Conservation (phyloP, 2,888 invertebrate genomes). For the Chydorus sphaericus region DNA sequence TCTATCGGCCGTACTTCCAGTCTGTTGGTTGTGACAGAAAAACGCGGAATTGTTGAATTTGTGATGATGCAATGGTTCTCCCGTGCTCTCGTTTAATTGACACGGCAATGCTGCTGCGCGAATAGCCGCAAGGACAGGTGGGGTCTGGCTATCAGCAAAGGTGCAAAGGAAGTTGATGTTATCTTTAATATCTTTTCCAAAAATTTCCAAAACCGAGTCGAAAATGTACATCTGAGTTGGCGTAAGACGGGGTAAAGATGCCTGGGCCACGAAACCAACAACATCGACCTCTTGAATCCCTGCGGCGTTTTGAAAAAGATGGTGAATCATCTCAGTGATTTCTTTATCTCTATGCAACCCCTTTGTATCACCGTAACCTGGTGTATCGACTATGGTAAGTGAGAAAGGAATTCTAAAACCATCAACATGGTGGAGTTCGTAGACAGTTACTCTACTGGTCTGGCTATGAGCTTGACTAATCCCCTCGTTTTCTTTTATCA, state of each 20-base stretch:
- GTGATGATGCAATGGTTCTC: not conserved
- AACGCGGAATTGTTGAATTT: conserved; percentile 4
- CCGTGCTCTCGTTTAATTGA: not conserved
- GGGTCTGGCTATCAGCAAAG: conserved; percentile 19
- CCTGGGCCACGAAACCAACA: conserved; percentile 20
- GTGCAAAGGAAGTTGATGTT: conserved; percentile 20
- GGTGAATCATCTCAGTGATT: not conserved
- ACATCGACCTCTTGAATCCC: conserved; percentile 18
- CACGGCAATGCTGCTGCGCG: conserved; percentile 12
- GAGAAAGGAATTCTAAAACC: conserved; percentile 3
- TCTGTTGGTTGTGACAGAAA: not conserved
- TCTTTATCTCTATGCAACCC: not conserved
- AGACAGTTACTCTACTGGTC: not conserved
- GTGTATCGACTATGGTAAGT: conserved; percentile 9
- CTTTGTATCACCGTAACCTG: conserved; percentile 8
- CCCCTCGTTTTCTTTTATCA: not conserved
- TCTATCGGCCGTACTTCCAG: not conserved
- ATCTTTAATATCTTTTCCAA: conserved; percentile 20
- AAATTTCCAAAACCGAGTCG: conserved; percentile 19
- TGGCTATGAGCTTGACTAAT: conserved; percentile 9
- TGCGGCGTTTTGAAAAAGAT: not conserved
- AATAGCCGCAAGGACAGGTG: conserved; percentile 19
- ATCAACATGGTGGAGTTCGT: not conserved
- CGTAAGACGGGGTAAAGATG: conserved; percentile 18
- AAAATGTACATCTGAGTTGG: conserved; percentile 19